phyloP scores from a whole-genome alignment of 2,113 vertebrate genomes.

The Leucopsar rothschildi region DNA sequence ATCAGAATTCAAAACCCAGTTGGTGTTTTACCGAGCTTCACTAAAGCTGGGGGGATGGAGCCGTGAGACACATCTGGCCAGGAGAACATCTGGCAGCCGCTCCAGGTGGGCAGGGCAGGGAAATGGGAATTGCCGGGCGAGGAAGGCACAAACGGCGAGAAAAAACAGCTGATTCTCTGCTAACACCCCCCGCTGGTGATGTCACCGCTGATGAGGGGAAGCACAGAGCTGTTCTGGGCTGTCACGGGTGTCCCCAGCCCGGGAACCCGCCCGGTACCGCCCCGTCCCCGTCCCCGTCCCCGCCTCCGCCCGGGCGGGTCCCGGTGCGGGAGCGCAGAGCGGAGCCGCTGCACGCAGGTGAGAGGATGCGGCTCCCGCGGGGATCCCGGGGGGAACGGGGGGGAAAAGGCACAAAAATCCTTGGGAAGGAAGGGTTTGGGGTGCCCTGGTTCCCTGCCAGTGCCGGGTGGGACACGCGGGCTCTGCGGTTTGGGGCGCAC shows the following conservation, averaged over 20 bases:
- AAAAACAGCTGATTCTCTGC: accelerated
- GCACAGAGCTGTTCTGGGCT: accelerated
- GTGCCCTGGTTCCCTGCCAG: accelerated
- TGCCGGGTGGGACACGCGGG: not conserved
- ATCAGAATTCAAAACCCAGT: accelerated
- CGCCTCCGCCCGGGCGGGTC: not conserved
- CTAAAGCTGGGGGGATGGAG: not conserved
- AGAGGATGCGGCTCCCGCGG: not conserved
- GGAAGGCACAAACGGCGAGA: accelerated
- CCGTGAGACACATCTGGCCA: not conserved
- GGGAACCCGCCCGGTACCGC: too few relatives aligned
- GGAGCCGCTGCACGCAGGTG: not conserved
- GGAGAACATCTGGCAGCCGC: not conserved
- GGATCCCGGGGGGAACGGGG: not conserved
- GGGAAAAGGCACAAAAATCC: accelerated
- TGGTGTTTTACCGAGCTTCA: accelerated
- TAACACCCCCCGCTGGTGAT: accelerated
- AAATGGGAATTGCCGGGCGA: accelerated
- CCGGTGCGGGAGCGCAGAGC: not conserved
- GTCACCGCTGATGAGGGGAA: accelerated
- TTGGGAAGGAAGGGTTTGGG: accelerated
- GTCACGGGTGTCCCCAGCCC: not conserved
- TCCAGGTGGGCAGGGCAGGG: not conserved
- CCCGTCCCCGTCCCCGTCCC: not conserved
- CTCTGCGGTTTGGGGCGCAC: accelerated